A percentile compares a stretch with the other conserved stretches of the same genome.
Conservation (phyloP, 2,888 invertebrate species). For the Alloscopus bannaensis region DNA sequence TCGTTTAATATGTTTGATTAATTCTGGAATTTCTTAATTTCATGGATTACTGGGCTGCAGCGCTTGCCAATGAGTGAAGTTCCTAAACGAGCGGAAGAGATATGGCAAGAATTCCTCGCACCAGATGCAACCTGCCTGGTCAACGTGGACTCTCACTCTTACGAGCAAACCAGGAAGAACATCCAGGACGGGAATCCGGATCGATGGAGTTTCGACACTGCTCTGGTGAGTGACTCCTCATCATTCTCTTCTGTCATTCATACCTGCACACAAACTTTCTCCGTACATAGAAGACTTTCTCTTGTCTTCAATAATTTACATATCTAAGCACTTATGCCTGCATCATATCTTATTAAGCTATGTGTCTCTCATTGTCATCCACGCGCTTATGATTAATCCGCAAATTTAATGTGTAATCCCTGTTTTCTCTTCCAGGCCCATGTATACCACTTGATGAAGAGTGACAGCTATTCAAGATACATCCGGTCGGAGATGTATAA, state of each 20-base stretch:
- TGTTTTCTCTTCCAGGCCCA: slow-evolving; percentile 85
- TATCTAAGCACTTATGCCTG: too few relatives aligned
- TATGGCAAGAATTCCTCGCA: slow-evolving; percentile 95
- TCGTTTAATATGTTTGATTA: not conserved
- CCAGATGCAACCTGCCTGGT: slow-evolving; percentile 97
- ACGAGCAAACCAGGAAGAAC: slow-evolving; percentile 88
- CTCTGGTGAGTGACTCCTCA: slow-evolving; percentile 91
- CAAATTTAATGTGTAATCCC: too few relatives aligned
- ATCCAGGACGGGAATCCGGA: slow-evolving; percentile 84
- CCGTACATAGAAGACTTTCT: too few relatives aligned
- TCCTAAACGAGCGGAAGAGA: slow-evolving; percentile 86
- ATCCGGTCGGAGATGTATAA: slow-evolving; percentile 99
- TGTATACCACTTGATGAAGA: slow-evolving; percentile 99
- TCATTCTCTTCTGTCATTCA: not conserved
- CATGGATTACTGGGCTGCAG: too few relatives aligned
- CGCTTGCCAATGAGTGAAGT: slow-evolving; percentile 87
- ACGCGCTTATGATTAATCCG: too few relatives aligned
- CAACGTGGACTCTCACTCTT: slow-evolving; percentile 96
- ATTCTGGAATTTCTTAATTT: too few relatives aligned
- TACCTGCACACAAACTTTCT: not conserved
- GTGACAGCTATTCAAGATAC: slow-evolving; percentile 98
- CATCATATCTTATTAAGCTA: too few relatives aligned
- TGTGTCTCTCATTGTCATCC: too few relatives aligned
- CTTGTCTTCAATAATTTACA: too few relatives aligned
- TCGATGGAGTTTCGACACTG: slow-evolving; percentile 97